Conservation (phyloP, 2,797 vertebrate genomes). For the Scomberomorus guttatus region DNA sequence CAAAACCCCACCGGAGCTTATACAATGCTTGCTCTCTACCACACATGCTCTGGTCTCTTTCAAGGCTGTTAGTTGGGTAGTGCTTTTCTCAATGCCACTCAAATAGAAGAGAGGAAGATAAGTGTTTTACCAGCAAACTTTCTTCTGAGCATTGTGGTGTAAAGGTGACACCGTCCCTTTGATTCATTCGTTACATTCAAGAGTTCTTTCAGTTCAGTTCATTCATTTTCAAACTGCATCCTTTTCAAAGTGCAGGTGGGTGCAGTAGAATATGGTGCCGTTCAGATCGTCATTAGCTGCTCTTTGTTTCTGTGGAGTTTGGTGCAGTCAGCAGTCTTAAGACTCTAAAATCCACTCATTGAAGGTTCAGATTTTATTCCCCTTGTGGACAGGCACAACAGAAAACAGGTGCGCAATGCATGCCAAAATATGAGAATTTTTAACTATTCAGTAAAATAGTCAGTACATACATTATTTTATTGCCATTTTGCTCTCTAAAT, state of each 20-base stretch:
- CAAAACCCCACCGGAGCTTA: no score
- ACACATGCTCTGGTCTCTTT: no score
- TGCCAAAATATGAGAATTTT: background rate
- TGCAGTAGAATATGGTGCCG: background rate
- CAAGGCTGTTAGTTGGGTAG: no score
- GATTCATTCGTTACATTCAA: background rate
- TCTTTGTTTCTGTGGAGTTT: conserved; percentile 19
- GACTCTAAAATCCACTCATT: background rate
- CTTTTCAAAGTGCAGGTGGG: conserved; percentile 6
- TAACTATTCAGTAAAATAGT: background rate
- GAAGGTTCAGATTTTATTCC: background rate
- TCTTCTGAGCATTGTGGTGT: background rate
- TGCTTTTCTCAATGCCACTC: no score
- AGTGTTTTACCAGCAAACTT: background rate
- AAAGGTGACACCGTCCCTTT: background rate
- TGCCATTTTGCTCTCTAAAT: background rate
- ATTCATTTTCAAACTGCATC: background rate
- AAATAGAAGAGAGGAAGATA: no score
- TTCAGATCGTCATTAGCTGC: conserved; percentile 16
- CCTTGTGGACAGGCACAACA: background rate
- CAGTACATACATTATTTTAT: no score
- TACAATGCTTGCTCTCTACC: no score
- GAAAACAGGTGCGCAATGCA: conserved; percentile 13
- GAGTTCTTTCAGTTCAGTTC: background rate
- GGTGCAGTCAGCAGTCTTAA: background rate